These are phyloP conservation scores for Nothobranchius furzeri DNA, from an alignment of 2,113 vertebrate genomes.

Conservation along the genomic window DNA sequence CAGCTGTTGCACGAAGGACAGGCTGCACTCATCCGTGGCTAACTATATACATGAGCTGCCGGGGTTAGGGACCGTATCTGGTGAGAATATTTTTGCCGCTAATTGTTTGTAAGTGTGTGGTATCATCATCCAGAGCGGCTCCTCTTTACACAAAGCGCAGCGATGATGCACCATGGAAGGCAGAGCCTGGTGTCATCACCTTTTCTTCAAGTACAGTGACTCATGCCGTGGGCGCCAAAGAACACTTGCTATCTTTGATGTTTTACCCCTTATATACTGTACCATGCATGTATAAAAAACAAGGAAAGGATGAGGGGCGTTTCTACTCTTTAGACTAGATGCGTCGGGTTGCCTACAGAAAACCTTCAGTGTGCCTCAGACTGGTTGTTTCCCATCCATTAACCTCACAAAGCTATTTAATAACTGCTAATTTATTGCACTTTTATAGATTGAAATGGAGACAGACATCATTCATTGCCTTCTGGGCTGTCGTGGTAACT, in stretches of 20 bases:
- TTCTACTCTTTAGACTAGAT: conserved; percentile 22
- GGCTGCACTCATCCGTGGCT: conserved; percentile 15
- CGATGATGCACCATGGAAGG: conserved; percentile 53
- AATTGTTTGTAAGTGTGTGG: conserved; percentile 44
- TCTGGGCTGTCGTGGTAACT: conserved; percentile 56
- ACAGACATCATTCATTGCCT: conserved; percentile 62
- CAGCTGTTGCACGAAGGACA: conserved; percentile 17
- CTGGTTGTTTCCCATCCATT: conserved; percentile 34
- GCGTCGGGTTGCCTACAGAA: conserved; percentile 17
- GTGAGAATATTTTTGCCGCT: conserved; percentile 23
- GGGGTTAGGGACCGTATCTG: conserved; percentile 11
- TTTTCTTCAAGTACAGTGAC: conserved; percentile 55
- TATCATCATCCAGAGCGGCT: conserved; percentile 60
- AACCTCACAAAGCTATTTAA: conserved; percentile 34
- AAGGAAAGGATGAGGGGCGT: conserved; percentile 16
- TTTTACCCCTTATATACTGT: conserved; percentile 37
- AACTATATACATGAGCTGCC: conserved; percentile 16
- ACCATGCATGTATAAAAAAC: conserved; percentile 40
- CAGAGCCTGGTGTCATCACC: conserved; percentile 57
- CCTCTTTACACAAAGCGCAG: conserved; percentile 54
- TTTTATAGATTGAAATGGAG: conserved; percentile 48
- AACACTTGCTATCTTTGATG: conserved; percentile 56
- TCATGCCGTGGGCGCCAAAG: conserved; percentile 64
- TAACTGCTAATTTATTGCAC: conserved; percentile 54
- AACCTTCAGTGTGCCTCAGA: conserved; percentile 40